Percentiles rank a stretch among this genome's conserved stretches.
phyloP scores from a whole-genome alignment of 2,888 invertebrate genomes.

The Rhyacophila evoluta region DNA sequence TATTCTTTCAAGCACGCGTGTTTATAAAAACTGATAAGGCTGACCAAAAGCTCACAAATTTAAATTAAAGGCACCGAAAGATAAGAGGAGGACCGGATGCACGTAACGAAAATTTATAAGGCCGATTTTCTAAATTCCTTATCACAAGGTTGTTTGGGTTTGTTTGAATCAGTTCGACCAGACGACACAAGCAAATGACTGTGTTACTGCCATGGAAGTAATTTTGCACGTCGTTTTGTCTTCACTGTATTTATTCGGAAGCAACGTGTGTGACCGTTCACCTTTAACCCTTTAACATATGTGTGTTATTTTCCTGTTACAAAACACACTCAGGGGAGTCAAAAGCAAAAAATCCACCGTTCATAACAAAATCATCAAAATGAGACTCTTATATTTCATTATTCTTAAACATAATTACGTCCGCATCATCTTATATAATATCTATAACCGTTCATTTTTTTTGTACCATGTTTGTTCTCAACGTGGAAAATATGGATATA shows the following conservation, averaged over 20 bases:
- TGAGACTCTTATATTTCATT: too few relatives aligned
- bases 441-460: too few relatives aligned
- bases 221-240: background rate
- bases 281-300: constrained; percentile 19
- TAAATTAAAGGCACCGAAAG: background rate
- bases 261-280: background rate
- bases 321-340: too few relatives aligned
- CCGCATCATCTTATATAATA: too few relatives aligned
- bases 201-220: background rate
- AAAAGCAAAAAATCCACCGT: too few relatives aligned
- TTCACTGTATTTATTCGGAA: background rate
- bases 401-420: too few relatives aligned
- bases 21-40: background rate
- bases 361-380: too few relatives aligned
- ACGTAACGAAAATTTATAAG: background rate
- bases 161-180: background rate
- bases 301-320: too few relatives aligned
- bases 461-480: too few relatives aligned
- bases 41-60: background rate
- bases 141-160: background rate
- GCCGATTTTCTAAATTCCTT: background rate
- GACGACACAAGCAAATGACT: background rate
- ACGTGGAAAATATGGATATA: too few relatives aligned
- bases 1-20: background rate
- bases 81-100: background rate